Percentiles rank a stretch among this genome's conserved stretches.
Conservation (phyloP, 2,888 invertebrate genomes). For the Beris morrisii region DNA sequence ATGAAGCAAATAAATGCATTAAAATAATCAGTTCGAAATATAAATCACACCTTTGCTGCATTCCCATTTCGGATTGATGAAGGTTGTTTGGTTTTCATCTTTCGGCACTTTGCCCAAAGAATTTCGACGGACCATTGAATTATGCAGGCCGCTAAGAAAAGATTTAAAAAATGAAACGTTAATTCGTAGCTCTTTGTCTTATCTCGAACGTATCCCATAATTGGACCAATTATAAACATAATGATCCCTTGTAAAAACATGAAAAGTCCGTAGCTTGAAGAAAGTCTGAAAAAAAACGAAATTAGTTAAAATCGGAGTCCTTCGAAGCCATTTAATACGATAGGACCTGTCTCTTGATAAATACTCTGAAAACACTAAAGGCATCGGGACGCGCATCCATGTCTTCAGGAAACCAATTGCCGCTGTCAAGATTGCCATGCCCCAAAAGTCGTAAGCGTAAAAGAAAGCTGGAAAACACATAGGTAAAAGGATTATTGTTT, state of each 20-base stretch:
- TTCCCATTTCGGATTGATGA: too few species aligned
- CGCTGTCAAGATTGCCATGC: constrained; percentile 63
- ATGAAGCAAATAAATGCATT: constrained; percentile 19
- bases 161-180: constrained; percentile 68
- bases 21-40: neutral
- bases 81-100: neutral
- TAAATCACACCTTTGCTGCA: too few species aligned
- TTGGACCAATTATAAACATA: constrained; percentile 68
- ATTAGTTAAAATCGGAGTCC: neutral
- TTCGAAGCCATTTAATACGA: neutral
- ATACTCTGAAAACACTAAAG: constrained; percentile 70
- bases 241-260: constrained; percentile 71
- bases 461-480: constrained; percentile 56
- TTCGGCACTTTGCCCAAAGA: constrained; percentile 36
- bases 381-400: constrained; percentile 69
- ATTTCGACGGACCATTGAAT: constrained; percentile 70
- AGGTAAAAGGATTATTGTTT: neutral
- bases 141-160: constrained; percentile 67
- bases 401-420: constrained; percentile 69
- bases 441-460: constrained; percentile 57
- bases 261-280: constrained; percentile 72
- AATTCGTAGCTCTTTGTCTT: constrained; percentile 67
- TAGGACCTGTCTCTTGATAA: constrained; percentile 62
- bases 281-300: constrained; percentile 57
- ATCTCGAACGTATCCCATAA: constrained; percentile 66